Percentiles rank a stretch among this genome's conserved stretches.
Conservation (phyloP, 1,140 invertebrate genomes). For the Dysdera silvatica region DNA sequence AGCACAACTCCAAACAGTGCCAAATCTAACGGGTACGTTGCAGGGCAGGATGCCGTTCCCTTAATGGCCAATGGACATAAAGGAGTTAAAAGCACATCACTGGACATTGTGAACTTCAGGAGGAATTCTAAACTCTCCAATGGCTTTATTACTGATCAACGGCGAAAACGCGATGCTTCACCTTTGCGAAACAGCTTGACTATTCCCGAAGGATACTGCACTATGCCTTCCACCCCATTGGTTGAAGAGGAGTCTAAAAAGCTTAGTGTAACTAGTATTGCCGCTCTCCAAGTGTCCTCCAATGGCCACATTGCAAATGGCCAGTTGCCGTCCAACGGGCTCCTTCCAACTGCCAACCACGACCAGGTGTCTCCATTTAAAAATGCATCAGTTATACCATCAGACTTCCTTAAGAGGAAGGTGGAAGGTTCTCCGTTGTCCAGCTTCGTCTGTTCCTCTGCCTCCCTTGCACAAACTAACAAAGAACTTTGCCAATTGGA, state of each 20-base stretch:
- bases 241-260: conserved; percentile 2
- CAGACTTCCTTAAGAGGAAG: too few relatives aligned
- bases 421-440: conserved; percentile 20
- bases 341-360: too few relatives aligned
- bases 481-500: conserved; percentile 20
- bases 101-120: too few relatives aligned
- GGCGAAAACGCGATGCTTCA: too few relatives aligned
- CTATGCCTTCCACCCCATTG: conserved; percentile 13
- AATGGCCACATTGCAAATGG: conserved; percentile 11
- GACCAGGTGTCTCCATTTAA: too few relatives aligned
- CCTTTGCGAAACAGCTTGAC: too few relatives aligned
- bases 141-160: conserved; percentile 11
- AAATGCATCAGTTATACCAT: too few relatives aligned
- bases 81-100: too few relatives aligned
- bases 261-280: conserved; percentile 6
- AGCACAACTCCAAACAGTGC: too few relatives aligned
- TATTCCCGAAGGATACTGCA: conserved; percentile 10
- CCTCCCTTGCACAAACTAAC: conserved; percentile 25
- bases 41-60: too few relatives aligned
- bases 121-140: conserved; percentile 14
- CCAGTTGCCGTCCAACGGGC: conserved; percentile 6
- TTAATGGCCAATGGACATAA: too few relatives aligned
- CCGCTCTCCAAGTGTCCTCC: conserved; percentile 6
- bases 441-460: conserved; percentile 24
- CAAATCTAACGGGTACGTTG: too few relatives aligned